Evolutionary conservation across 2,797 vertebrate species (phyloP).

Genomic region (Tinamus major): DNA sequence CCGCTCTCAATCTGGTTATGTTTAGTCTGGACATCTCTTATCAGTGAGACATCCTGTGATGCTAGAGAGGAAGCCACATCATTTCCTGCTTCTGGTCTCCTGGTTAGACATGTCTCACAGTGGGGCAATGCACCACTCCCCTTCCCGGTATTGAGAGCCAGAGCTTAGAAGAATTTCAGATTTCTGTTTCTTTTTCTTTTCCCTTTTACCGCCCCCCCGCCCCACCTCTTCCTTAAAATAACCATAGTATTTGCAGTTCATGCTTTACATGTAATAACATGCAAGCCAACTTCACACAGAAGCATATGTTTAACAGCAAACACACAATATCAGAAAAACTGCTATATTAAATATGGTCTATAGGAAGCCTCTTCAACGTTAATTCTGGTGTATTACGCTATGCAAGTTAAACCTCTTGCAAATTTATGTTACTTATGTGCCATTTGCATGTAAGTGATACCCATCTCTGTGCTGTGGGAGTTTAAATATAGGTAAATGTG

Average conservation of each 20-base stretch:
- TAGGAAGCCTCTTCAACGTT: fast-evolving
- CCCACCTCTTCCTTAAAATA: background rate
- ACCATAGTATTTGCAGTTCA: background rate
- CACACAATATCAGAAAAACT: background rate
- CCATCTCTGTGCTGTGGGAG: background rate
- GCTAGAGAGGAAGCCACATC: slow-evolving; percentile 81
- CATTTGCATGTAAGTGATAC: fast-evolving
- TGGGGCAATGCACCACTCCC: slow-evolving; percentile 76
- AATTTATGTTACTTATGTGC: fast-evolving
- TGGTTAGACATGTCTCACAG: slow-evolving; percentile 68
- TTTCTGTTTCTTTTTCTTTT: background rate
- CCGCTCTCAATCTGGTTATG: slow-evolving; percentile 70
- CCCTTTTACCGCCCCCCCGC: too few relatives aligned
- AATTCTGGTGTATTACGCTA: background rate
- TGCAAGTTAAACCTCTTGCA: background rate
- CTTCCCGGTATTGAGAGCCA: slow-evolving; percentile 71
- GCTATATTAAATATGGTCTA: fast-evolving
- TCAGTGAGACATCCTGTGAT: slow-evolving; percentile 81
- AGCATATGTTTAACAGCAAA: fast-evolving
- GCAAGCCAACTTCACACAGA: background rate
- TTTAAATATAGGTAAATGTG: fast-evolving
- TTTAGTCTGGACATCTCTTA: slow-evolving; percentile 88
- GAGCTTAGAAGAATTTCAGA: background rate
- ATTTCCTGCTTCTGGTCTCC: slow-evolving; percentile 84
- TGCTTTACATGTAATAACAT: fast-evolving